Percentiles rank a stretch among this genome's conserved stretches.
Conservation (phyloP, 2,113 vertebrate species). For the Aramus guarauna region DNA sequence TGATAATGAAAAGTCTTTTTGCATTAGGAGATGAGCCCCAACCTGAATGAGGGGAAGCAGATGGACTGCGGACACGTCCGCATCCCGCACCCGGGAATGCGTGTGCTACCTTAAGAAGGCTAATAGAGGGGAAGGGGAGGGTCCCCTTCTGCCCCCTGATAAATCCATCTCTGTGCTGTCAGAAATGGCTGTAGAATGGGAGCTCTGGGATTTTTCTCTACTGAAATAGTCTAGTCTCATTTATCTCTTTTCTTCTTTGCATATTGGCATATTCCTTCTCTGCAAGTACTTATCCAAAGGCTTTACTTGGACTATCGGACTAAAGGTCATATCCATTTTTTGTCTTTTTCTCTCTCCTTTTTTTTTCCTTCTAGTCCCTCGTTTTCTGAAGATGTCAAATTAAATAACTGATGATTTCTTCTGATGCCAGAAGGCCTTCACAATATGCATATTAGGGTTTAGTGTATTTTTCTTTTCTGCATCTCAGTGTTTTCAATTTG, state of each 20-base stretch:
- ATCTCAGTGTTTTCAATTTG: slow-evolving; percentile 13
- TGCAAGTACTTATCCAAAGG: not conserved
- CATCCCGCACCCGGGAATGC: not conserved
- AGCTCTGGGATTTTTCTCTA: not conserved
- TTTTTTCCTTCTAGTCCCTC: not conserved
- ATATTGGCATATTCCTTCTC: not conserved
- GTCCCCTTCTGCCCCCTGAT: not conserved
- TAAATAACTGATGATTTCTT: slow-evolving; percentile 15
- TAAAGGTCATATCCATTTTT: not conserved
- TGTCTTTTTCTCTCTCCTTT: not conserved
- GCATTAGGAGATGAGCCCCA: not conserved
- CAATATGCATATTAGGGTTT: slow-evolving; percentile 31
- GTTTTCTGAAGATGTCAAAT: slow-evolving; percentile 24
- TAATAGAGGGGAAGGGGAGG: not conserved
- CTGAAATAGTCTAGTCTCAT: not conserved
- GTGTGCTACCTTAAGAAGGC: not conserved
- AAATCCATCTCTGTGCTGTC: not conserved
- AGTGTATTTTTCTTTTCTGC: not conserved
- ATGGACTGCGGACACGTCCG: not conserved
- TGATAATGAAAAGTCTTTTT: not conserved
- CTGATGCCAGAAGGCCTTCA: slow-evolving; percentile 13
- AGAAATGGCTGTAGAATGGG: not conserved
- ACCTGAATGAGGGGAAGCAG: not conserved
- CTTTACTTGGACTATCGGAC: not conserved
- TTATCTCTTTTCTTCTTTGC: not conserved